Conservation (phyloP, 2,113 vertebrate genomes). For the Bostrychus sinensis region DNA sequence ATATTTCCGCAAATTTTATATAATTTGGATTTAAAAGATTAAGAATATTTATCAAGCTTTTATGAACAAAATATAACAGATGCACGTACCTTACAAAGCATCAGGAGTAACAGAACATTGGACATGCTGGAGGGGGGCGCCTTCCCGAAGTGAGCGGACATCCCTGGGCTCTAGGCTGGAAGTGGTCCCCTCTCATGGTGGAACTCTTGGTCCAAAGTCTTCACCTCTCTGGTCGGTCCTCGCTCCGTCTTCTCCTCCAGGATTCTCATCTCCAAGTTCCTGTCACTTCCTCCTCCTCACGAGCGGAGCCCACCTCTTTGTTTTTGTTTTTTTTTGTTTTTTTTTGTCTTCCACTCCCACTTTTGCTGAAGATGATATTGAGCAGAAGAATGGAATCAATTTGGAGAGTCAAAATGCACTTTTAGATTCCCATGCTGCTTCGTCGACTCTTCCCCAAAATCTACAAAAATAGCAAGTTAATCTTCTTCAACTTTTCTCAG, state of each 20-base stretch:
- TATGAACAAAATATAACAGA: conserved; percentile 20
- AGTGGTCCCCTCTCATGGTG: conserved; percentile 77
- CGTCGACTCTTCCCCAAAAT: conserved; percentile 46
- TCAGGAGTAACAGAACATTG: conserved; percentile 90
- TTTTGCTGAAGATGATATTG: conserved; percentile 63
- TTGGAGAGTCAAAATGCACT: conserved; percentile 49
- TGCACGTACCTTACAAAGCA: conserved; percentile 92
- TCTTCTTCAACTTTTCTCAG: too few relatives aligned
- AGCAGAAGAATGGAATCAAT: conserved; percentile 67
- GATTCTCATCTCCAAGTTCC: conserved; percentile 85
- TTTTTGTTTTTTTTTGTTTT: too few relatives aligned
- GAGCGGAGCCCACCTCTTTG: conserved; percentile 55
- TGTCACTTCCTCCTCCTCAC: conserved; percentile 81
- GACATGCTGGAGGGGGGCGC: conserved; percentile 84
- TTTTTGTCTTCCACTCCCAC: conserved; percentile 20
- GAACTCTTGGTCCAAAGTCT: conserved; percentile 68
- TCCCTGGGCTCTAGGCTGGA: conserved; percentile 71
- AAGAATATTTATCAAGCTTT: too few relatives aligned
- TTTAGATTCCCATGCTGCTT: conserved; percentile 57
- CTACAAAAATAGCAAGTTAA: conserved; percentile 1
- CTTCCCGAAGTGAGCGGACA: conserved; percentile 79
- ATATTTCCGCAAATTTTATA: too few relatives aligned
- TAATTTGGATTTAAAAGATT: too few relatives aligned
- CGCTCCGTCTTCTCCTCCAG: conserved; percentile 79
- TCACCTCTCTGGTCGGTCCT: conserved; percentile 66